Conservation (phyloP, 2,888 invertebrate species). For the Arge pagana region DNA sequence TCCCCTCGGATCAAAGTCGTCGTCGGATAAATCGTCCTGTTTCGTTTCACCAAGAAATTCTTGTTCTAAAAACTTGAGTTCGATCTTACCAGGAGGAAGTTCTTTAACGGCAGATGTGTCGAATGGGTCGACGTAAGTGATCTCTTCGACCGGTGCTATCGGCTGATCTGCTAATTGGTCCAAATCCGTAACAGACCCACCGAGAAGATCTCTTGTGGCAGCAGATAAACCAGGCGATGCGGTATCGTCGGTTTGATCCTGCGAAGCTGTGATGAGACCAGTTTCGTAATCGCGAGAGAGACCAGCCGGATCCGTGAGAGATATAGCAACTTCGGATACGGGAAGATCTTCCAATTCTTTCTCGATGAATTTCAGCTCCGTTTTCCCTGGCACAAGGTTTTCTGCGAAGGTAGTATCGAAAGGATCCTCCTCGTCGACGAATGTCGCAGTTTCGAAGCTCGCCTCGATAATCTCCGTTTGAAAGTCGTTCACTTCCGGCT, state of each 20-base stretch:
- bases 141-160: constrained; percentile 66
- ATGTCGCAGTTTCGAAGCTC: constrained; percentile 50
- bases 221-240: constrained; percentile 38
- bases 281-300: constrained; percentile 51
- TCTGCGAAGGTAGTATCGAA: constrained; percentile 86
- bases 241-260: constrained; percentile 30
- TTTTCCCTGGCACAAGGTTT: constrained; percentile 70
- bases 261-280: constrained; percentile 39
- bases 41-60: constrained; percentile 68
- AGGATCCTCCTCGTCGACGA: constrained; percentile 72
- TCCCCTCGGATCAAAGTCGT: constrained; percentile 80
- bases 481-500: constrained; percentile 47
- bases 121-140: constrained; percentile 79
- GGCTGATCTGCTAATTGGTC: constrained; percentile 71
- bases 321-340: constrained; percentile 62
- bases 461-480: constrained; percentile 51
- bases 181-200: constrained; percentile 77
- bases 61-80: constrained; percentile 77
- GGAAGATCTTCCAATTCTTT: constrained; percentile 66
- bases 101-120: constrained; percentile 79
- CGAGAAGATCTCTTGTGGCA: constrained; percentile 70
- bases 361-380: constrained; percentile 65
- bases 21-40: constrained; percentile 65
- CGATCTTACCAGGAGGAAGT: constrained; percentile 76
- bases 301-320: constrained; percentile 69